Conservation (phyloP, 2,888 invertebrate genomes). For the Acanthosepion esculentum region DNA sequence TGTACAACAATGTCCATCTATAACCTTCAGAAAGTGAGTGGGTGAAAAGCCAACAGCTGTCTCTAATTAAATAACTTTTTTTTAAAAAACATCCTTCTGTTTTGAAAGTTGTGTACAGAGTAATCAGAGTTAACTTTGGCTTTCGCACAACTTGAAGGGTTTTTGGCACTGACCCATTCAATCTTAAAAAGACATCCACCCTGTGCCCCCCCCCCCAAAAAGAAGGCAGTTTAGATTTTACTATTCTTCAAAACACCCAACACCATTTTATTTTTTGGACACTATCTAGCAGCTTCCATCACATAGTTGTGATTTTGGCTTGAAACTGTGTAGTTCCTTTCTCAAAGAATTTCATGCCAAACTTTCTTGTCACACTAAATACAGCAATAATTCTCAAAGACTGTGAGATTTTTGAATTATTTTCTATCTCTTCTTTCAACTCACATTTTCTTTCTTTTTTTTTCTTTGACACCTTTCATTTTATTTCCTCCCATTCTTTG, state of each 20-base stretch:
- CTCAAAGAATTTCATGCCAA: background rate
- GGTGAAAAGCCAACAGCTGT: background rate
- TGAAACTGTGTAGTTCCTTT: background rate
- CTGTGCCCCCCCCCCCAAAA: background rate
- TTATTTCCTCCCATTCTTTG: background rate
- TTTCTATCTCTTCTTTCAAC: background rate
- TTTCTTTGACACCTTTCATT: background rate
- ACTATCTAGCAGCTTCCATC: background rate
- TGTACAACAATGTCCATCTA: background rate
- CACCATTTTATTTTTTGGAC: background rate
- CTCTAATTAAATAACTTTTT: too few species aligned
- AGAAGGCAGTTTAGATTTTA: background rate
- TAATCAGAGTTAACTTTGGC: background rate
- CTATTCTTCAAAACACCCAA: background rate
- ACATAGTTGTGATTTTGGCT: background rate
- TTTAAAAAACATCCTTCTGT: too few species aligned
- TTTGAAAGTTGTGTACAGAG: too few species aligned
- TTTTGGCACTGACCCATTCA: background rate
- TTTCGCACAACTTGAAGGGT: background rate
- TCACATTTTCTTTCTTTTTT: background rate
- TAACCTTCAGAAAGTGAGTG: background rate
- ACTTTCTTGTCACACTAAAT: background rate
- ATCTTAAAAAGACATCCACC: background rate
- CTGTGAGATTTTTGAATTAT: too few species aligned
- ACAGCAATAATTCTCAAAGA: background rate